Evolutionary conservation across 2,888 invertebrate species (phyloP), one percentile per base, ranked within the genome.

Genomic region (Cosmia pyralina): DNA sequence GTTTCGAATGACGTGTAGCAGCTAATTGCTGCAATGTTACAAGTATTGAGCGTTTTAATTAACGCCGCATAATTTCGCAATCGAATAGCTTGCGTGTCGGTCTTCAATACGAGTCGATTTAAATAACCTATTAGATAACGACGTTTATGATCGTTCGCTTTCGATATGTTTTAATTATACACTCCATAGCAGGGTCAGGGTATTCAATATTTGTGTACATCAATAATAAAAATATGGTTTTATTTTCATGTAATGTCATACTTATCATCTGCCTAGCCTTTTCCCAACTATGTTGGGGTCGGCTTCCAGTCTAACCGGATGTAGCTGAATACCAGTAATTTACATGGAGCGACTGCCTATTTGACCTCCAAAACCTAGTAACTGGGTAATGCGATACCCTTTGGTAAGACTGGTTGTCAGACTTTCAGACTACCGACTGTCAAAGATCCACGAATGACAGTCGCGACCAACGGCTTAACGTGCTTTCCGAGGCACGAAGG

Each of bases 111-210:
- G 60, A 71, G 65, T 66, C 53, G 58, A 83, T 79, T 81, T 79
- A 83, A 70, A 79, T 71, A 83, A 71, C 22, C 55, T 75, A 83
- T 81, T 81, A 71, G 75, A 79, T 83, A 81, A 79, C 48, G 67
- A 59, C 13, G 57, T 50, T 69, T 72, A 60, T 63, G 71, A 69
- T 50, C 65, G 44, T 17, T 64, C 10, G 46, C 55, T 85, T 68
- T 70, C 70, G 34, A 68, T 67, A 67, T 34, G 57, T 53, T 71
- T 52, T 71, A 69, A 60, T 79, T 60, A 53, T 48, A 59, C 58
- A 64, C 72, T 79, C 13, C 22, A 34, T 58, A 6, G 48, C 41
- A 48, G 50, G 28, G n/a, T 78, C 71, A 77, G 38, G 28, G 58
- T 44, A 48, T 5, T n/a, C 17, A 44, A 65, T 55, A 17, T 28